phyloP scores from a whole-genome alignment of 1,140 invertebrate species.

The Heliconius eleuchia region DNA sequence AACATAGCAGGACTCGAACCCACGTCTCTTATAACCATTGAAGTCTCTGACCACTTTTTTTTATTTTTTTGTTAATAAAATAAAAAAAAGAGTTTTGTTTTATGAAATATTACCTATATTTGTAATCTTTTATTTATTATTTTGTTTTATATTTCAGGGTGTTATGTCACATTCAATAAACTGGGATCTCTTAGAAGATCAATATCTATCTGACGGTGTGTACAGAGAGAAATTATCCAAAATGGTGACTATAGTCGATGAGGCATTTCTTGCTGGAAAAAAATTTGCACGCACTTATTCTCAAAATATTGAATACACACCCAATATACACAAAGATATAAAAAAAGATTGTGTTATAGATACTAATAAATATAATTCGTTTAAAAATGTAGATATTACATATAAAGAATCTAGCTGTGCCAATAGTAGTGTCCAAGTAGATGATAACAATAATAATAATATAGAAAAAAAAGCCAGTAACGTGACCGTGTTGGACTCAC shows the following conservation, averaged over 20 bases:
- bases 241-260: conserved; percentile 87
- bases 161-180: conserved; percentile 97
- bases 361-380: conserved; percentile 39
- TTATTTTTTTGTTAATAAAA: no score
- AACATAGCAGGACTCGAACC: no score
- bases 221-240: conserved; percentile 93
- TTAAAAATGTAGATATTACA: conserved; percentile 58
- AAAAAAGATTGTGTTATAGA: conserved; percentile 37
- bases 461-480: conserved; percentile 43
- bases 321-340: conserved; percentile 17
- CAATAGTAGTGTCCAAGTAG: conserved; percentile 23
- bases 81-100: no score
- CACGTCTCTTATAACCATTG: no score
- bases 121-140: conserved; percentile 86
- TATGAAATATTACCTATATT: no score
- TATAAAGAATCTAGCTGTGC: conserved; percentile 53
- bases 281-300: conserved; percentile 90
- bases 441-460: conserved; percentile 24
- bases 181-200: conserved; percentile 94
- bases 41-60: no score
- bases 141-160: conserved; percentile 87
- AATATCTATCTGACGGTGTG: conserved; percentile 92
- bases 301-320: conserved; percentile 43
- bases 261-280: conserved; percentile 89
- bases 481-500: conserved; percentile 33